phyloP scores from a whole-genome alignment of 2,113 vertebrate species.

The Tychaedon coryphoeus region DNA sequence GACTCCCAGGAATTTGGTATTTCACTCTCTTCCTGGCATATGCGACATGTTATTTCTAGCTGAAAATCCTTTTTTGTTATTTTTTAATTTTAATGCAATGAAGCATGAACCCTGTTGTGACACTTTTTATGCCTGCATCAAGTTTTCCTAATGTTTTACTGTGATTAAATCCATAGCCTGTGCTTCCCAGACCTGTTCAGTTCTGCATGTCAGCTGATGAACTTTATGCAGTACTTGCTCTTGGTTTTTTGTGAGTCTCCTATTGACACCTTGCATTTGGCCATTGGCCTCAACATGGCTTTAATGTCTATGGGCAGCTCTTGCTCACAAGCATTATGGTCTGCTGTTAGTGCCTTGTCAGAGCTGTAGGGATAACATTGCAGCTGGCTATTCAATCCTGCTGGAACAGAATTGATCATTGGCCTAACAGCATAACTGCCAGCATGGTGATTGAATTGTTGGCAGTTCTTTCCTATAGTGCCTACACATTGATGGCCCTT shows the following conservation, averaged over 20 bases:
- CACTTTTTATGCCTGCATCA: not conserved
- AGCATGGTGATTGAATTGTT: not conserved
- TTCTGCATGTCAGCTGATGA: not conserved
- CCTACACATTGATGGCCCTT: not conserved
- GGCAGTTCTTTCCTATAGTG: not conserved
- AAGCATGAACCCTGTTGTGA: not conserved
- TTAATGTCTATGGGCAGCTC: not conserved
- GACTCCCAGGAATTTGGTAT: not conserved
- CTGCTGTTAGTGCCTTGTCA: slow-evolving; percentile 9
- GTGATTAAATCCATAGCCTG: not conserved
- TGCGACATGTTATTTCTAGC: not conserved
- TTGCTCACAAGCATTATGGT: not conserved
- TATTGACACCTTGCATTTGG: not conserved
- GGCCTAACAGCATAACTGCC: not conserved
- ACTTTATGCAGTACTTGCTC: not conserved
- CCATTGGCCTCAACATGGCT: not conserved
- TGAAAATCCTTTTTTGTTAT: not conserved
- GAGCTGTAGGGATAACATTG: not conserved
- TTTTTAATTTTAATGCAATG: not conserved
- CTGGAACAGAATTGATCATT: slow-evolving; percentile 12
- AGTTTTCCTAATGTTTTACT: not conserved
- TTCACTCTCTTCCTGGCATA: not conserved
- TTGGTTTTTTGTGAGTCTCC: not conserved
- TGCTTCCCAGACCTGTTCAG: not conserved
- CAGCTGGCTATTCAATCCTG: not conserved